Evolutionary conservation across 2,888 invertebrate genomes (phyloP).

Genomic region (Agrotis ipsilon): DNA sequence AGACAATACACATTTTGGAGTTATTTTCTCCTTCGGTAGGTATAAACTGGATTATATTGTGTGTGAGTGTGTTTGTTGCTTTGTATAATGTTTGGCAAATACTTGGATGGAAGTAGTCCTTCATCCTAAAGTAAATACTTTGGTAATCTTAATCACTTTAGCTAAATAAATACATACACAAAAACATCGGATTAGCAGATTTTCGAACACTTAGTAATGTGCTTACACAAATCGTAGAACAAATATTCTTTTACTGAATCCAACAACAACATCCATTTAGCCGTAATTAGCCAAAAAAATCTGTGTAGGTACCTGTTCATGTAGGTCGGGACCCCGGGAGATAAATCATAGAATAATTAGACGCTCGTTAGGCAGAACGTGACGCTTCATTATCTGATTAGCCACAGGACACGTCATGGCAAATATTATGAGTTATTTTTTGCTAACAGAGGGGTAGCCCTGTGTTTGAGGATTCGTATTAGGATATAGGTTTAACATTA

Average conservation of each 20-base stretch:
- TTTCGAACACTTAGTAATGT: background rate
- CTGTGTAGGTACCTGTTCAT: constrained; percentile 21
- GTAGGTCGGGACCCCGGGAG: constrained; percentile 45
- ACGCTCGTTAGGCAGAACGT: constrained; percentile 78
- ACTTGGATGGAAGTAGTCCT: background rate
- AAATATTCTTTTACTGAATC: constrained; percentile 15
- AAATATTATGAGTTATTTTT: constrained; percentile 63
- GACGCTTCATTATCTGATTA: constrained; percentile 79
- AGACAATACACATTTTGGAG: constrained; percentile 5
- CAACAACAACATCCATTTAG: constrained; percentile 32
- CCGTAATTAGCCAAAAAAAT: constrained; percentile 50
- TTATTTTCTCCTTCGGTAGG: constrained; percentile 9
- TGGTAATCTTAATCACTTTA: background rate
- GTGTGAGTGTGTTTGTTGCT: constrained; percentile 27
- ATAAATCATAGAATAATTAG: constrained; percentile 78
- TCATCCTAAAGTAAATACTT: background rate
- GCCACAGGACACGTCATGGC: constrained; percentile 64
- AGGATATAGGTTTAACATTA: constrained; percentile 6
- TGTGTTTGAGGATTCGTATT: background rate
- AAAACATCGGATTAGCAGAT: background rate
- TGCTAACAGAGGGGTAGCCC: constrained; percentile 11
- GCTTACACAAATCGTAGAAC: constrained; percentile 1
- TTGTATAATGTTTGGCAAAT: constrained; percentile 6
- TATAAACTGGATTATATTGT: background rate
- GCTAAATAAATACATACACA: background rate